Evolutionary conservation across 1,140 invertebrate species (phyloP).

Genomic region (Andrena cerasifolii): DNA sequence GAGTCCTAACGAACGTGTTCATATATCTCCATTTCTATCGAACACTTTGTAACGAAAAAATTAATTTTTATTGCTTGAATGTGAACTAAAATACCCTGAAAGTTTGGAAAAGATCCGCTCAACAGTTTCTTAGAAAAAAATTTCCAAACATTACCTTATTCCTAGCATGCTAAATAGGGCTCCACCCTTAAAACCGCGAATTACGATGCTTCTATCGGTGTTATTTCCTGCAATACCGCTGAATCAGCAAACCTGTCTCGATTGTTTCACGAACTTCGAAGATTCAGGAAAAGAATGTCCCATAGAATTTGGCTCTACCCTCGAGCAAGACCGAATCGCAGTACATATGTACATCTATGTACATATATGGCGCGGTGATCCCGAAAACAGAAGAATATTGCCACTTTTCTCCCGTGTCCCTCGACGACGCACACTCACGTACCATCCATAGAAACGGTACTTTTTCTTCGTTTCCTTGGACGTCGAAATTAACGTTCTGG

Average conservation of each 20-base stretch:
- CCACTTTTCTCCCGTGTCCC: not conserved
- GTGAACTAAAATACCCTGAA: too few species aligned
- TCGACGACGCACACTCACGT: not conserved
- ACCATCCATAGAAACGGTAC: not conserved
- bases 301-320: not conserved
- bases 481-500: conserved; percentile 48
- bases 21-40: too few species aligned
- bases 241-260: not conserved
- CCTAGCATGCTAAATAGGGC: too few species aligned
- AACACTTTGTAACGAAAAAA: too few species aligned
- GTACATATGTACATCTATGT: not conserved
- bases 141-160: too few species aligned
- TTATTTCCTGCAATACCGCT: not conserved
- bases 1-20: too few species aligned
- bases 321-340: not conserved
- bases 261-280: not conserved
- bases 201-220: not conserved
- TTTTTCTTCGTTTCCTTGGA: not conserved
- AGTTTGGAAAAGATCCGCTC: too few species aligned
- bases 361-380: too few species aligned
- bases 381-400: conserved; percentile 29
- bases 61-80: too few species aligned
- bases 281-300: not conserved
- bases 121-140: too few species aligned
- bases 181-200: not conserved